Conservation (phyloP, 2,888 invertebrate genomes). For the Desoria tigrina region DNA sequence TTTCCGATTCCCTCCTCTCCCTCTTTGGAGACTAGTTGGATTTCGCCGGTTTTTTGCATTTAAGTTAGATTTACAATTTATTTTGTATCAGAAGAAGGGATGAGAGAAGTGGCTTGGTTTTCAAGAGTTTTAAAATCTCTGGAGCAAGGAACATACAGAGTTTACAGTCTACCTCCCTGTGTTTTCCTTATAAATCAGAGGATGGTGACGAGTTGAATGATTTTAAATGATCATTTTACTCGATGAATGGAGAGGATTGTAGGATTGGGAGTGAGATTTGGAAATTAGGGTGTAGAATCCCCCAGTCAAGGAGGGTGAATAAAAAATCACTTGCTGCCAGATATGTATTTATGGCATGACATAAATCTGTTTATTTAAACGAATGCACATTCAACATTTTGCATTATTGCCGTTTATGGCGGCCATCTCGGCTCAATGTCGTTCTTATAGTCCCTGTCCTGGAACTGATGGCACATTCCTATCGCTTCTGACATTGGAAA, state of each 20-base stretch:
- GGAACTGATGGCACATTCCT: not conserved
- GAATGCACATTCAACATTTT: constrained; percentile 6
- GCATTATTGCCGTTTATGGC: not conserved
- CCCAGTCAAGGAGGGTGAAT: not conserved
- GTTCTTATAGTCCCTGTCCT: not conserved
- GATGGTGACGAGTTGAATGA: constrained; percentile 9
- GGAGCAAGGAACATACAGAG: too few species aligned
- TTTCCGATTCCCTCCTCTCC: too few species aligned
- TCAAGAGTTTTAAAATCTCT: too few species aligned
- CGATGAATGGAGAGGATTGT: not conserved
- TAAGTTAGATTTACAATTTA: too few species aligned
- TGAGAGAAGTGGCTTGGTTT: too few species aligned
- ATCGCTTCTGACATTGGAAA: too few species aligned
- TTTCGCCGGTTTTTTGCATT: too few species aligned
- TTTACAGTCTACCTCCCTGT: not conserved
- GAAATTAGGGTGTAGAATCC: constrained; percentile 11
- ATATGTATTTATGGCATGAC: not conserved
- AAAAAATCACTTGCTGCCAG: constrained; percentile 1
- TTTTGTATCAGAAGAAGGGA: too few species aligned
- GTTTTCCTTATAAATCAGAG: constrained; percentile 1
- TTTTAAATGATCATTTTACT: constrained; percentile 4
- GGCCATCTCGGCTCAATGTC: not conserved
- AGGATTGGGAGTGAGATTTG: not conserved
- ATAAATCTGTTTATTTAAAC: constrained; percentile 11
- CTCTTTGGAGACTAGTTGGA: too few species aligned